phyloP scores from a whole-genome alignment of 2,888 invertebrate species.

The Drosophila algonquin region DNA sequence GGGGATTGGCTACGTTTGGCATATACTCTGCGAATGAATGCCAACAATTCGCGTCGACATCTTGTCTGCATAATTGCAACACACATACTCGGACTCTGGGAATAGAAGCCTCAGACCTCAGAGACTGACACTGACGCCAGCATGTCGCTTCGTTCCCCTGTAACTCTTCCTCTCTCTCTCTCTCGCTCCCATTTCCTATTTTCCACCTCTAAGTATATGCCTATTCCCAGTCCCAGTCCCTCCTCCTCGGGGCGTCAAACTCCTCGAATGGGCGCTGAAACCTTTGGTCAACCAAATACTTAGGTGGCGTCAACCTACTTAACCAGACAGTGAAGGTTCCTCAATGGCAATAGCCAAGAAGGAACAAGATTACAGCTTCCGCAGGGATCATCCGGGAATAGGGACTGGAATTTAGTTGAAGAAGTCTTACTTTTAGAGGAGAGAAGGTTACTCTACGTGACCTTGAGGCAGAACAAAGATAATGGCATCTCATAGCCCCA shows the following conservation, averaged over 20 bases:
- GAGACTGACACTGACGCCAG: constrained; percentile 73
- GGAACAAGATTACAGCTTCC: background rate
- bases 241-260: constrained; percentile 65
- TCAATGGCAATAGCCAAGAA: background rate
- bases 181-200: constrained; percentile 7
- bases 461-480: no score
- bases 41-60: constrained; percentile 81
- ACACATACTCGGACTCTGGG: constrained; percentile 55
- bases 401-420: no score
- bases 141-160: constrained; percentile 51
- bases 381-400: no score
- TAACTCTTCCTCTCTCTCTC: background rate
- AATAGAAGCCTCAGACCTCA: constrained; percentile 41
- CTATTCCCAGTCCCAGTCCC: background rate
- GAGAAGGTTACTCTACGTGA: no score
- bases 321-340: constrained; percentile 18
- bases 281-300: constrained; percentile 74
- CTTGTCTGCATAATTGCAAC: constrained; percentile 82
- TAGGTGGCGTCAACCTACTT: constrained; percentile 80
- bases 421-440: no score
- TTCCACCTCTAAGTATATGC: background rate
- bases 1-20: no score
- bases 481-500: background rate
- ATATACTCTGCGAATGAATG: constrained; percentile 56
- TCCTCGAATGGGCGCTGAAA: constrained; percentile 65